These are phyloP conservation scores for Grapholita molesta DNA, from an alignment of 1,140 invertebrate species.

Conservation along the genomic window DNA sequence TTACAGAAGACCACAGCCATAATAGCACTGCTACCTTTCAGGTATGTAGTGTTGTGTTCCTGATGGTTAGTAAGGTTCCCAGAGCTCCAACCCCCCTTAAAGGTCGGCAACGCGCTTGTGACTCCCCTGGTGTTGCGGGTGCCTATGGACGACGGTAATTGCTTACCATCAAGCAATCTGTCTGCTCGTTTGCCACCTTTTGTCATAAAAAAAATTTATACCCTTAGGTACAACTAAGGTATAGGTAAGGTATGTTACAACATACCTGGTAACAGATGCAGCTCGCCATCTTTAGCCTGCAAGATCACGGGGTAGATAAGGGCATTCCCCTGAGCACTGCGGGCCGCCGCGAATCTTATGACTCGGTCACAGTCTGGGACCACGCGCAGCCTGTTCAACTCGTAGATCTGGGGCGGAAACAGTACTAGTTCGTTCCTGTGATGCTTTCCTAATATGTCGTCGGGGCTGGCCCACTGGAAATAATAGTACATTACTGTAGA, in stretches of 20 bases:
- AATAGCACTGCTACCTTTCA: no score
- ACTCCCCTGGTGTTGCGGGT: no score
- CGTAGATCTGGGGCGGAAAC: conserved; percentile 62
- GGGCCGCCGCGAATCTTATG: conserved; percentile 46
- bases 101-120: no score
- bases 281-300: conserved; percentile 50
- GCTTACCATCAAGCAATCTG: no score
- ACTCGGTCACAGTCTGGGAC: conserved; percentile 44
- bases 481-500: conserved; percentile 12
- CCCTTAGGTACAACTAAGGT: no score
- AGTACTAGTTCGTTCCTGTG: conserved; percentile 36
- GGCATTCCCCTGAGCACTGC: conserved; percentile 43
- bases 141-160: no score
- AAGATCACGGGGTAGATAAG: conserved; percentile 45
- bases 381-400: conserved; percentile 45
- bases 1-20: no score
- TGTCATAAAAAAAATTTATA: no score
- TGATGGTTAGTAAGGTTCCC: no score
- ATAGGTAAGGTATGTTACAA: not conserved
- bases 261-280: conserved; percentile 56
- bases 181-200: no score
- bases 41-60: no score
- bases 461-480: conserved; percentile 57
- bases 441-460: conserved; percentile 40
- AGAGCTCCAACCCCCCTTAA: no score